phyloP scores from a whole-genome alignment of 2,797 vertebrate genomes.

The Crypturellus tataupa region DNA sequence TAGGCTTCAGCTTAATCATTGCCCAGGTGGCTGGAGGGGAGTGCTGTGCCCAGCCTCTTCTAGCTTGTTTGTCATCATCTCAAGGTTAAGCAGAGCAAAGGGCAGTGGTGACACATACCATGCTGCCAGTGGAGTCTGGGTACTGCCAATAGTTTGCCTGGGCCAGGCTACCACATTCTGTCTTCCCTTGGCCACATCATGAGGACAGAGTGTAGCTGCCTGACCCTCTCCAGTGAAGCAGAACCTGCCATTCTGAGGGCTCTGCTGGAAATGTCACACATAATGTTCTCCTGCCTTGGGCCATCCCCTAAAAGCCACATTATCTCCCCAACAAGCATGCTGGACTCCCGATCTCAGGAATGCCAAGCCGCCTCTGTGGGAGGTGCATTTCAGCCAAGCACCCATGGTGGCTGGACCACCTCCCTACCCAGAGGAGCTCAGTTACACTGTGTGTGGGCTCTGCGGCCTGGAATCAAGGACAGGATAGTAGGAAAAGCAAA shows the following conservation, averaged over 20 bases:
- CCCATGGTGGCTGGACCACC: rapidly evolving
- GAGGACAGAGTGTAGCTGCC: not conserved
- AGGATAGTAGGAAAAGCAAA: not conserved
- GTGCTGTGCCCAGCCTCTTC: not conserved
- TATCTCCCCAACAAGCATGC: rapidly evolving
- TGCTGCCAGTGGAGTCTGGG: not conserved
- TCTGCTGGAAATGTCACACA: not conserved
- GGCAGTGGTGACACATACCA: not conserved
- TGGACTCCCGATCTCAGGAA: not conserved
- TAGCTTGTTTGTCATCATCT: not conserved
- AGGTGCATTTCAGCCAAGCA: not conserved
- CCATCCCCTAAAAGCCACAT: rapidly evolving
- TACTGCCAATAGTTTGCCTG: rapidly evolving
- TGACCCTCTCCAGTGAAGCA: no score
- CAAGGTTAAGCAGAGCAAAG: not conserved
- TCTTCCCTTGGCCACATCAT: not conserved
- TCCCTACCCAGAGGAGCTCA: not conserved
- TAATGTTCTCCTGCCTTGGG: not conserved
- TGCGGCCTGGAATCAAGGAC: rapidly evolving
- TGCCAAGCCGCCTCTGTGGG: not conserved
- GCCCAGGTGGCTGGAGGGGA: not conserved
- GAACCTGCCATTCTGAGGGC: not conserved
- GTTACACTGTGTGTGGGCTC: not conserved
- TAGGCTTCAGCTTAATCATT: constrained; percentile 30
- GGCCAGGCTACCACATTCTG: not conserved